A percentile compares a stretch with the other conserved stretches of the same genome.
Conservation (phyloP, 2,797 vertebrate species). For the Phalloptychus januarius region DNA sequence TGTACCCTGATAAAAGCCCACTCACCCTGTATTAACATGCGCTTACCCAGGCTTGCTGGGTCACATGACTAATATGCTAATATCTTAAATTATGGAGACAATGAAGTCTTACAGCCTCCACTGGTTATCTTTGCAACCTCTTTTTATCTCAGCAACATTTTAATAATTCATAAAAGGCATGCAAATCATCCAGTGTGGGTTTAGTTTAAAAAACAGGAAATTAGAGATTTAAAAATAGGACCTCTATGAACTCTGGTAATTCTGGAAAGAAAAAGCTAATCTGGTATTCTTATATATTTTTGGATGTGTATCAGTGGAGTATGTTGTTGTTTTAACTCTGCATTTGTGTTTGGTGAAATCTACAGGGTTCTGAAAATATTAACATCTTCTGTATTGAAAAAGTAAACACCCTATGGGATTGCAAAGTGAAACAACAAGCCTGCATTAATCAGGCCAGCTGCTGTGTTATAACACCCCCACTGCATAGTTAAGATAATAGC, state of each 20-base stretch:
- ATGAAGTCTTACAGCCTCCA: neutral
- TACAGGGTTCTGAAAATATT: neutral
- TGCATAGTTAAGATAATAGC: neutral
- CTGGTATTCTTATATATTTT: no score
- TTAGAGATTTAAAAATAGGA: neutral
- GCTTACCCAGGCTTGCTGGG: neutral
- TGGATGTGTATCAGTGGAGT: neutral
- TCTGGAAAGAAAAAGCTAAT: neutral
- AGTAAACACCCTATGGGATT: neutral
- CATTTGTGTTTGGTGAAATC: neutral
- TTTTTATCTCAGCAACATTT: conserved; percentile 1
- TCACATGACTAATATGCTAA: neutral
- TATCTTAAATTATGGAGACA: conserved; percentile 14
- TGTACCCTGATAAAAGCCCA: neutral
- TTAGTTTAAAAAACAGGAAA: neutral
- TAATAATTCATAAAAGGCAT: neutral
- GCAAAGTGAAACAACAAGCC: neutral
- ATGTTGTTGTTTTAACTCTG: conserved; percentile 6
- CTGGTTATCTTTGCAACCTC: neutral
- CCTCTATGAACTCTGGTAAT: neutral
- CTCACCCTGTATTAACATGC: neutral
- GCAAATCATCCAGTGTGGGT: neutral
- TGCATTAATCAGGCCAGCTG: neutral
- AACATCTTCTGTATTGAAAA: conserved; percentile 2
- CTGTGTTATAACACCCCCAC: neutral